Base-by-base conservation (phyloP, 2,888 invertebrate genomes). In the Andrena minutula region DNA sequence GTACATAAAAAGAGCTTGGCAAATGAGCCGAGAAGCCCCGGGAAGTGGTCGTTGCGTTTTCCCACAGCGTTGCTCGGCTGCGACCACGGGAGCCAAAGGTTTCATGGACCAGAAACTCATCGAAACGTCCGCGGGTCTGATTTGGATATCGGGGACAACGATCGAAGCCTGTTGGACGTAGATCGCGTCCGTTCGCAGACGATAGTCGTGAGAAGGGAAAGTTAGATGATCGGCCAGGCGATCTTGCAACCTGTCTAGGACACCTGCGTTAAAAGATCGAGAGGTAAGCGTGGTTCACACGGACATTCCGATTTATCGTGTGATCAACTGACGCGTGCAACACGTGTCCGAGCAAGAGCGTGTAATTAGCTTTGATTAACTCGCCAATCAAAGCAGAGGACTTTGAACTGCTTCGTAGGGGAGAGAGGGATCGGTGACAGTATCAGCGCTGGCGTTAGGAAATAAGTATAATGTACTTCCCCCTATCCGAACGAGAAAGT, bases 171-270 rank as follows among this genome's bases (percentile, higher is more conserved):
- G 65, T 61, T 35, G 16, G 26, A n/a, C 61, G 61, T 7, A 30
- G 51, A 8, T 8, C 41, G 32, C 68, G 35, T 51, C 35, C 23
- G 4, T 26, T 20, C 28, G 61, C 20, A 72, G 28, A 2, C 41
- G 78, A 81, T 73, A 79, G 49, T 73, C 79, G 79, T 60, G 79
- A 73, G 80, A 74, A 81, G 81, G 81, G 81, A 79, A 79, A 81
- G 81, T 61, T 70, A 20, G n/a, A 47, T 35, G 65, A 77, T 73
- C 65, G 77, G 70, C 56, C 28, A 30, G 16, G 35, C 66, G 68
- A 61, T 68, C 28, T 7, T 12, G n/a, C 35, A 49, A 64, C 23
- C 28, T 3, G 73, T 20, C 53, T 26, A 10, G 10, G 56, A 26
- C 23, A 23, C 23, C 23, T 23, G 23, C 10, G n/a, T 8, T 78